These are phyloP conservation scores for Alaudala cheleensis DNA, from an alignment of 2,113 vertebrate species.

Conservation along the genomic window DNA sequence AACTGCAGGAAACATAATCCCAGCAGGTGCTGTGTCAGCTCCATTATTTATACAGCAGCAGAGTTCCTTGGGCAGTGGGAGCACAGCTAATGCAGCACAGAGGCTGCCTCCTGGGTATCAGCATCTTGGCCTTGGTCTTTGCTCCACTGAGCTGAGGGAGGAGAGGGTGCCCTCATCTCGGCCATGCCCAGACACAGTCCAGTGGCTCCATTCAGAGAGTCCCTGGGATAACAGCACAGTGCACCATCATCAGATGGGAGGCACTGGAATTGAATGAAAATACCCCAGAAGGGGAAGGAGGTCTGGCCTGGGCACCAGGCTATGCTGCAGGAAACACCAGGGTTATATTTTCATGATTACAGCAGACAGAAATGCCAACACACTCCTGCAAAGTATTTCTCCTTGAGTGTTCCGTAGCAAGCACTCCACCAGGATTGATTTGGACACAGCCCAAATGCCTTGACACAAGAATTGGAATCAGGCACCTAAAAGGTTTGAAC, in stretches of 20 bases:
- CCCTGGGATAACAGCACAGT: background rate
- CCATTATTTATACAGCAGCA: conserved; percentile 12
- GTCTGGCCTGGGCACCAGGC: background rate
- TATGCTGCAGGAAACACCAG: background rate
- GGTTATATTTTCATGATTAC: background rate
- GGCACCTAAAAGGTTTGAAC: background rate
- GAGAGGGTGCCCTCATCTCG: background rate
- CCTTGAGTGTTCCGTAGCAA: background rate
- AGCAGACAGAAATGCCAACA: background rate
- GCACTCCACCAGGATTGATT: background rate
- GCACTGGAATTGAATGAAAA: background rate
- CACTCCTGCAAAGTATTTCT: background rate
- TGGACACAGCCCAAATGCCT: background rate
- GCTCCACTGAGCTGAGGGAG: background rate
- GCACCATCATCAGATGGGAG: background rate
- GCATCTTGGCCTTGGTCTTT: background rate
- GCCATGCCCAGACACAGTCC: background rate
- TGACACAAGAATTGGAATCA: background rate
- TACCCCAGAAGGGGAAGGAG: background rate
- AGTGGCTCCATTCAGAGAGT: background rate
- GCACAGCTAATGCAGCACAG: background rate
- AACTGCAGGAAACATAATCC: conserved; percentile 26
- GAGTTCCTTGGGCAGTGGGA: background rate
- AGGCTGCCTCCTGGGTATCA: background rate
- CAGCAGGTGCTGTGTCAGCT: conserved; percentile 45